Evolutionary conservation across 53 echinoderm and acorn worm genomes (phyloP), one percentile per base, ranked within the genome.

Genomic region (Zoroaster sp.): DNA sequence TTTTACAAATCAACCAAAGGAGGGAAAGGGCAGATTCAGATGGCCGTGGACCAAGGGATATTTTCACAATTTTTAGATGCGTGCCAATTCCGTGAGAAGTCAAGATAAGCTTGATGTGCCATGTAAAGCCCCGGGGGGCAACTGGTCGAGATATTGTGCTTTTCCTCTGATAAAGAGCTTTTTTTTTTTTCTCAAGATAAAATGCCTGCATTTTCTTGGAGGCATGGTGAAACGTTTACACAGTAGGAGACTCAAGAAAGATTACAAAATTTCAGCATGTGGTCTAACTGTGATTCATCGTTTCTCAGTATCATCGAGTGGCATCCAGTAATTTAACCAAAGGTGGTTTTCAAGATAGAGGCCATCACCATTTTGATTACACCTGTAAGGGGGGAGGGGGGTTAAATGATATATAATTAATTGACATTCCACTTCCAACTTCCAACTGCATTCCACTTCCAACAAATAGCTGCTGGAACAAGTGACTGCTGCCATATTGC

Each of bases 11-110:
- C 63, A 25, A 20, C 52, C 34, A 15, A 9, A 14, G 31, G 33
- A 69, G 30, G 40, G 38, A 36, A 73, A 73, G 40, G 40, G n/a
- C 40, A 76, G 11, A 59, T 28, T 28, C 23, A 59, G 63, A 47
- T 45, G 76, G n/a, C n/a, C n/a, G n/a, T n/a, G n/a, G 18, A 78
- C 78, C 78, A 78, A 13, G 78, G 78, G 78, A 54, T 78, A 78
- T 80, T 80, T 80, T 65, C 65, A 63, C 66, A 80, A 80, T 65
- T 80, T 80, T 54, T 80, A 25, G 23, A 44, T 40, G 63, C 65
- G 55, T 80, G 41, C 77, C 77, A 77, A 53, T 35, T 59, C 40
- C 80, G 38, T 18, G 18, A 40, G 40, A 65, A 18, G 21, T 21
- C 25, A 18, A 40, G 80, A 80, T 52, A 40, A 65, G 65, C 25